Conservation (phyloP, 2,888 invertebrate species). For the Pristionchus fissidentatus region DNA sequence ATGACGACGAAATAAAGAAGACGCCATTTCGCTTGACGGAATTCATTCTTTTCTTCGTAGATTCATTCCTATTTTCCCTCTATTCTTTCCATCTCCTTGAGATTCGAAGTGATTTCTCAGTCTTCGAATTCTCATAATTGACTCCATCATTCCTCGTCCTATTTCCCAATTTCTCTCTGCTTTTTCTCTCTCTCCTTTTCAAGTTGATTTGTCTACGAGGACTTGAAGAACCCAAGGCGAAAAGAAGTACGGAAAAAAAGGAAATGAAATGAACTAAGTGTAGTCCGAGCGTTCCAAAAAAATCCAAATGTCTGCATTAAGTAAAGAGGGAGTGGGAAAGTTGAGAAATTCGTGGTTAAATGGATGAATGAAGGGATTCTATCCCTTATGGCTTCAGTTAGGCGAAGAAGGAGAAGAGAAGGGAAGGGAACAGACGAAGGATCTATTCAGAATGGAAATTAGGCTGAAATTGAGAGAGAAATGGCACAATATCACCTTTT, state of each 20-base stretch:
- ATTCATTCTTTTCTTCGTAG: neutral
- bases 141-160: constrained; percentile 1
- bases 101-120: constrained; percentile 12
- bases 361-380: no score
- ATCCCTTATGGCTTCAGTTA: no score
- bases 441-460: no score
- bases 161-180: no score
- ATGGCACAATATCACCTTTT: no score
- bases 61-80: neutral
- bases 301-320: neutral
- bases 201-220: neutral
- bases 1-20: neutral
- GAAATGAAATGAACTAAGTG: neutral
- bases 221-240: neutral
- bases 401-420: neutral
- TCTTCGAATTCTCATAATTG: neutral
- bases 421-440: no score
- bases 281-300: neutral
- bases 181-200: neutral
- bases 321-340: no score
- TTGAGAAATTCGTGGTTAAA: no score
- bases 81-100: neutral
- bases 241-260: neutral
- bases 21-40: neutral
- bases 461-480: no score